A percentile compares a stretch with the other conserved stretches of the same genome.
Evolutionary conservation across 2,113 vertebrate species (phyloP).

Genomic region (Nettapus auritus): DNA sequence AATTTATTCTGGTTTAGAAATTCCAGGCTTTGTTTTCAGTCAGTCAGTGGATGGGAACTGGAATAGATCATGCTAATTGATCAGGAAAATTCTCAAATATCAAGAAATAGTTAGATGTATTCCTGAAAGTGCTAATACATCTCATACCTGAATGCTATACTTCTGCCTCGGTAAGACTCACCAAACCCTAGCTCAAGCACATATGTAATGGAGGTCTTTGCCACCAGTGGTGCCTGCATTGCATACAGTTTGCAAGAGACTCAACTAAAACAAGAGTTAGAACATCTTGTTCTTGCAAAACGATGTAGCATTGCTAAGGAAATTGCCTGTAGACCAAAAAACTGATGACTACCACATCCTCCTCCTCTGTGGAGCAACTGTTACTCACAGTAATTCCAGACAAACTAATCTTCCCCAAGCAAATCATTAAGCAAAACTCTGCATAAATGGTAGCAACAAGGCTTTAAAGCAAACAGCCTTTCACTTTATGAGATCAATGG

Average conservation of each 20-base stretch:
- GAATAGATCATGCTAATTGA: not conserved
- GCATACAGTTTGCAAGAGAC: not conserved
- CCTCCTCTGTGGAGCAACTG: not conserved
- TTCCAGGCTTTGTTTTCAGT: not conserved
- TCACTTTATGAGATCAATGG: not conserved
- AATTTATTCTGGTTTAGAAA: not conserved
- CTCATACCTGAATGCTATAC: not conserved
- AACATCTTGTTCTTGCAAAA: not conserved
- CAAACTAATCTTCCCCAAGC: not conserved
- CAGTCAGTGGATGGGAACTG: not conserved
- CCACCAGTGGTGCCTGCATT: not conserved
- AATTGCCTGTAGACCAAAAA: not conserved
- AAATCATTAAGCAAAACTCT: not conserved
- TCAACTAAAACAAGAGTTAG: not conserved
- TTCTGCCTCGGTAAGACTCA: not conserved
- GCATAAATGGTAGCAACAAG: not conserved
- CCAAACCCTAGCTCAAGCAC: not conserved
- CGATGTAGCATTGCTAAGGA: not conserved
- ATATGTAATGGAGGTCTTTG: not conserved
- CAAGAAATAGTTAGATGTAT: not conserved
- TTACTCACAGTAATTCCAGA: not conserved
- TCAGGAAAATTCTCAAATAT: not conserved
- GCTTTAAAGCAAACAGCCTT: not conserved
- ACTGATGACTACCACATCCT: not conserved
- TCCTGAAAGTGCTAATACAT: not conserved